Evolutionary conservation across 2,888 invertebrate genomes (phyloP).

Genomic region (Pasiphila rectangulata): DNA sequence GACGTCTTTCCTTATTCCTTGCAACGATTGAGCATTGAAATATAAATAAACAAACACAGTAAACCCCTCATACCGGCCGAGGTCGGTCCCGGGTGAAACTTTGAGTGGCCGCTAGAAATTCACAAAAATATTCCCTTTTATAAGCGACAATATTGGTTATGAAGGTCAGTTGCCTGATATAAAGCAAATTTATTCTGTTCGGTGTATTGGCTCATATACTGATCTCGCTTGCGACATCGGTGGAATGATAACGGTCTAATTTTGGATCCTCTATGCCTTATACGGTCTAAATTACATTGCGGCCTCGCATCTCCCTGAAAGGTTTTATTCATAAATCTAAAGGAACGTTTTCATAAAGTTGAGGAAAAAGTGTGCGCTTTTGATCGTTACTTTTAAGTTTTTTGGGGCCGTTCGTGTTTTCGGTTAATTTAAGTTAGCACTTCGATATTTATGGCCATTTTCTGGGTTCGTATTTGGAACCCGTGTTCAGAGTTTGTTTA

Average conservation of each 20-base stretch:
- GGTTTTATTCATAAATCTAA: slow-evolving; percentile 80
- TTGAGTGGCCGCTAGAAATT: slow-evolving; percentile 50
- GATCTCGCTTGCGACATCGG: slow-evolving; percentile 73
- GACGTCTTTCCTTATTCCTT: slow-evolving; percentile 23
- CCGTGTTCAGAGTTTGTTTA: slow-evolving; percentile 24
- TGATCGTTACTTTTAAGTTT: slow-evolving; percentile 54
- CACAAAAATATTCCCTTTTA: slow-evolving; percentile 64
- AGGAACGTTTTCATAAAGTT: slow-evolving; percentile 76
- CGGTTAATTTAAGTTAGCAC: slow-evolving; percentile 41
- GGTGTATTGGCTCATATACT: slow-evolving; percentile 78
- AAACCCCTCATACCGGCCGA: slow-evolving; percentile 43
- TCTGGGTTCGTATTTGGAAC: slow-evolving; percentile 22
- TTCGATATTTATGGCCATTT: slow-evolving; percentile 29
- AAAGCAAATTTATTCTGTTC: slow-evolving; percentile 79
- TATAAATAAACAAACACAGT: slow-evolving; percentile 51
- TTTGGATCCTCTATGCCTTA: slow-evolving; percentile 65
- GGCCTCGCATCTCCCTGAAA: slow-evolving; percentile 72
- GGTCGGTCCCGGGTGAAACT: slow-evolving; percentile 9
- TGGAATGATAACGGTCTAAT: slow-evolving; percentile 79
- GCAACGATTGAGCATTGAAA: slow-evolving; percentile 50
- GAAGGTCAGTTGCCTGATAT: slow-evolving; percentile 76
- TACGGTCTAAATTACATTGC: slow-evolving; percentile 75
- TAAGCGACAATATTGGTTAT: slow-evolving; percentile 73
- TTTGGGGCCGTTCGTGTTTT: slow-evolving; percentile 39
- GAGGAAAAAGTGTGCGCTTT: slow-evolving; percentile 63